Base-by-base conservation (phyloP, 1,140 invertebrate species). In the Zaprionus vittiger region DNA sequence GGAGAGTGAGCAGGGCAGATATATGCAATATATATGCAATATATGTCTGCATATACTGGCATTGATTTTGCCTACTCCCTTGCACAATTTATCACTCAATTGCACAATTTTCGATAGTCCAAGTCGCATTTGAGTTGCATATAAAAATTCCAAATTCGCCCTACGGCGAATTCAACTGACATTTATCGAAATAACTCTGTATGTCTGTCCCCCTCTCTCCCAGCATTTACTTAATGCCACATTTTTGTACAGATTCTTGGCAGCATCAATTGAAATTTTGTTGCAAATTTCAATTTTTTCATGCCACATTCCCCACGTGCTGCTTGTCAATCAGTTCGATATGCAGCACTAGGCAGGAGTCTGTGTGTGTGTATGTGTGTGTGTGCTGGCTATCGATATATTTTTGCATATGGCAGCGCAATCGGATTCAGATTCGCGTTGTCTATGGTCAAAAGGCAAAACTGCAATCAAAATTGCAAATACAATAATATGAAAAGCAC, bases 401-500 rank as follows among this genome's bases (percentile, higher is more conserved):
- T 73, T 67, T 73, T 61, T 73, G 70, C 63, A 73, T 73, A 66
- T 73, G 41, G 41, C 41, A 47, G 6, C 41, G 41, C n/a, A 47
- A 47, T 47, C 41, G 41, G 41, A 47, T 47, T 47, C 15, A 6
- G 38, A 41, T n/a, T 41, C 38, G 69, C 73, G 70, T 67, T 38
- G 72, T 72, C 71, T 66, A 41, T 47, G 72, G 78, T 78, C 81
- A 78, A 70, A 77, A 73, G 82, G 79, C 85, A 90, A 34, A 34
- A 81, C 73, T 83, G 84, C 84, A 89, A 90, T 90, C 85, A 90
- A 90, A 90, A 85, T 90, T 90, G 85, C 85, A 90, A 90, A 90
- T 90, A 82, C 86, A 90, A 90, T 90, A 89, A 90, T 89, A 90
- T 90, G 81, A 90, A 89, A 82, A 85, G 79, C 81, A 89, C 81